These are phyloP conservation scores for Gibbula magus DNA, from an alignment of 2,888 invertebrate genomes.

Conservation along the genomic window DNA sequence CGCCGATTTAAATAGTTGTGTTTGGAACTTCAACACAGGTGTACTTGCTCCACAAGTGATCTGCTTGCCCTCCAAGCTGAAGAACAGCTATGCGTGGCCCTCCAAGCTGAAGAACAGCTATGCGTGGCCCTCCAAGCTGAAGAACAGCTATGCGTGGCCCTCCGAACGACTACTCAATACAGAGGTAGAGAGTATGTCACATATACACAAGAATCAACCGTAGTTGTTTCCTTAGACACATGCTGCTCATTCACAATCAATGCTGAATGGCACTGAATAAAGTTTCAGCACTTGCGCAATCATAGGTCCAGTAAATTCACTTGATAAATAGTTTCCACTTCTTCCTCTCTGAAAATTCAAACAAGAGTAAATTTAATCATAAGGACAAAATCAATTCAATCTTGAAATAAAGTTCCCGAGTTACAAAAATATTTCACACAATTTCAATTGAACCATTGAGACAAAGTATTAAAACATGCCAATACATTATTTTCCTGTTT, in stretches of 20 bases:
- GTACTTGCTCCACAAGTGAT: not conserved
- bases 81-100: not conserved
- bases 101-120: not conserved
- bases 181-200: not conserved
- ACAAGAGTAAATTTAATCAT: too few species aligned
- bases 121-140: not conserved
- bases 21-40: conserved; percentile 1
- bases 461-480: not conserved
- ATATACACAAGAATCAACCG: not conserved
- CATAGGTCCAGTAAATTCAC: conserved; percentile 7
- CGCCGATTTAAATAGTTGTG: not conserved
- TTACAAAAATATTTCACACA: too few species aligned
- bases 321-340: conserved; percentile 10
- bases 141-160: too few species aligned
- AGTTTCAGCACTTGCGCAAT: not conserved
- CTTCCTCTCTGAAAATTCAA: not conserved
- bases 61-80: not conserved
- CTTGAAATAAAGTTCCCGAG: too few species aligned
- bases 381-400: too few species aligned
- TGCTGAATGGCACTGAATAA: too few species aligned
- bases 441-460: too few species aligned
- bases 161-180: not conserved
- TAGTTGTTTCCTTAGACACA: not conserved
- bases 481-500: not conserved
- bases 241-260: not conserved